These are phyloP conservation scores for Macrobrachium nipponense DNA, from an alignment of 1,140 invertebrate genomes.

Conservation along the genomic window DNA sequence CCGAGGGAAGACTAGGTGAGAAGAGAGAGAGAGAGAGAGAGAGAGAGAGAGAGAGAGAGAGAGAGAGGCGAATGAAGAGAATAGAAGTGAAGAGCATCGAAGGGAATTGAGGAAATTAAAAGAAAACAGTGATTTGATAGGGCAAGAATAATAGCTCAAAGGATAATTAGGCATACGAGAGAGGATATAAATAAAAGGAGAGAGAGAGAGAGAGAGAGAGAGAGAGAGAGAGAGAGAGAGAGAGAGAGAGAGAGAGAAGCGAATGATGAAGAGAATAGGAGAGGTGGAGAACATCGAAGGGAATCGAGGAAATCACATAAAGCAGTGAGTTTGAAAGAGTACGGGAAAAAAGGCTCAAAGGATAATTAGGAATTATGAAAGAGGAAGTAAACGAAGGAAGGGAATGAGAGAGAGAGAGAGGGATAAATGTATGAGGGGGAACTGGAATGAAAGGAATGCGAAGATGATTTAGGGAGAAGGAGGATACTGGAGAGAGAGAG, in stretches of 20 bases:
- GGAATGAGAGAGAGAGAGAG: too few relatives aligned
- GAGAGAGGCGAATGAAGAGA: too few relatives aligned
- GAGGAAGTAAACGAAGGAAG: not conserved
- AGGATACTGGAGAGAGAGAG: not conserved
- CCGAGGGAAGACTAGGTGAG: not conserved
- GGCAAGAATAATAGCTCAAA: not conserved
- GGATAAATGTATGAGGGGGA: too few relatives aligned
- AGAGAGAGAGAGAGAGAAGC: not conserved
- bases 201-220: not conserved
- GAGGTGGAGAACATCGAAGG: not conserved
- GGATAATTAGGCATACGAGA: too few relatives aligned
- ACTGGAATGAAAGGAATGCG: too few relatives aligned
- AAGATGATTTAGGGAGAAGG: not conserved
- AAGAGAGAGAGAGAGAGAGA: slow-evolving; percentile 20
- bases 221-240: slow-evolving; percentile 18
- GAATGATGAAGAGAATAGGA: not conserved
- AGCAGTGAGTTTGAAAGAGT: too few relatives aligned
- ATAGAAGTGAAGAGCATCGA: not conserved
- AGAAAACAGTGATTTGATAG: not conserved
- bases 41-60: slow-evolving; percentile 17
- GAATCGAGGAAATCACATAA: not conserved
- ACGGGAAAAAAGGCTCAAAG: not conserved
- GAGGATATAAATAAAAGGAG: not conserved
- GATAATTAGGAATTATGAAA: not conserved
- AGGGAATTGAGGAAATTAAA: not conserved